Evolutionary conservation across 2,797 vertebrate species (phyloP).

Genomic region (Cryptoblepharus egeriae): DNA sequence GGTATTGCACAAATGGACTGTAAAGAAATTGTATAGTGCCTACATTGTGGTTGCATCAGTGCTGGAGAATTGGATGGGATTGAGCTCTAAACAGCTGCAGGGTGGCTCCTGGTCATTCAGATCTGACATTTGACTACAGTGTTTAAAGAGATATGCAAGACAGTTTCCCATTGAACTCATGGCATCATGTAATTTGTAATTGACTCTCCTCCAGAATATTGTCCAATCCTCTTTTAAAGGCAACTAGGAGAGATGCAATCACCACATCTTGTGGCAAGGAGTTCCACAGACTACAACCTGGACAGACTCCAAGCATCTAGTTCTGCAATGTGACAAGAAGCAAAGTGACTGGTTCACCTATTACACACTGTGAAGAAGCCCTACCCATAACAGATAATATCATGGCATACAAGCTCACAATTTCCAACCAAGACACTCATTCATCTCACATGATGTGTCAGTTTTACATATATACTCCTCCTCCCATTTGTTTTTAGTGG

Average conservation of each 20-base stretch:
- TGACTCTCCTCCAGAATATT: too few relatives aligned
- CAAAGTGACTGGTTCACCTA: not conserved
- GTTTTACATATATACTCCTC: not conserved
- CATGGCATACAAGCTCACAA: not conserved
- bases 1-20: too few relatives aligned
- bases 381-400: not conserved
- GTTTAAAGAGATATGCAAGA: not conserved
- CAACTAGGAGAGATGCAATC: too few relatives aligned
- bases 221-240: too few relatives aligned
- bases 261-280: too few relatives aligned
- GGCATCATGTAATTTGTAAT: too few relatives aligned
- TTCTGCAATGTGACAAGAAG: not conserved
- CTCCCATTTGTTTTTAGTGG: slow-evolving; percentile 54
- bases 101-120: not conserved
- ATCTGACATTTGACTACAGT: not conserved
- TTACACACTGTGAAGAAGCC: not conserved
- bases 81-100: not conserved
- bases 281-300: too few relatives aligned
- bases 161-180: not conserved
- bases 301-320: not conserved
- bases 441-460: slow-evolving; percentile 13
- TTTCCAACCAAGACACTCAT: slow-evolving; percentile 1
- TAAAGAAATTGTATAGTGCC: too few relatives aligned
- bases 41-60: too few relatives aligned
- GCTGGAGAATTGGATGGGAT: too few relatives aligned